Evolutionary conservation across 2,888 invertebrate species (phyloP).

Genomic region (Euclidia mi): DNA sequence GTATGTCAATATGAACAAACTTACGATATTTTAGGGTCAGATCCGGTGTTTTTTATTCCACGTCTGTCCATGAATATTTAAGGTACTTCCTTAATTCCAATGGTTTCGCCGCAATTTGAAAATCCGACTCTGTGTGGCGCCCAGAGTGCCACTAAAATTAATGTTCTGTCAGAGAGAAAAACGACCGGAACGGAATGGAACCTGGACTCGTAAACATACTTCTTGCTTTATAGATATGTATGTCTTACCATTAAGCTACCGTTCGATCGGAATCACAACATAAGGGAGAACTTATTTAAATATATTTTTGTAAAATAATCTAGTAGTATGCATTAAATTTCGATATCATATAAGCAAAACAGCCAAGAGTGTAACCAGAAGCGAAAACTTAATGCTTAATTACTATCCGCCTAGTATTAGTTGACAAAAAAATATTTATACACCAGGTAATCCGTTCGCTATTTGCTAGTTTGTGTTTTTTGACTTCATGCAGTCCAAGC

Average conservation of each 20-base stretch:
- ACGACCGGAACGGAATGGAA: constrained; percentile 77
- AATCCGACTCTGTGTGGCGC: constrained; percentile 78
- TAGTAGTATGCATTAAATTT: too few species aligned
- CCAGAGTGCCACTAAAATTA: constrained; percentile 86
- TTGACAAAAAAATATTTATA: too few species aligned
- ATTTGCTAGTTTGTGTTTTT: too few species aligned
- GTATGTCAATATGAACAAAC: constrained; percentile 7
- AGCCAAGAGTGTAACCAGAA: too few species aligned
- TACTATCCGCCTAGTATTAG: too few species aligned
- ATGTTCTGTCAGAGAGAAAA: constrained; percentile 88
- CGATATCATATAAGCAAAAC: too few species aligned
- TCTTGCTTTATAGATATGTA: constrained; percentile 55
- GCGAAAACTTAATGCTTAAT: too few species aligned
- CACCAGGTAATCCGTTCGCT: too few species aligned
- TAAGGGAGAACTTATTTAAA: too few species aligned
- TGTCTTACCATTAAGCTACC: constrained; percentile 63
- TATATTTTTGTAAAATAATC: too few species aligned
- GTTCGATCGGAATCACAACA: constrained; percentile 68
- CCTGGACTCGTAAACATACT: constrained; percentile 65
- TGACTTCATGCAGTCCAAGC: too few species aligned
- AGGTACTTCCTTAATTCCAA: constrained; percentile 70
- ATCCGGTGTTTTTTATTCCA: constrained; percentile 30
- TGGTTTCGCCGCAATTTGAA: constrained; percentile 83
- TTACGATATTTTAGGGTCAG: constrained; percentile 11
- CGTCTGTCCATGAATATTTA: constrained; percentile 64